Evolutionary conservation across 2,888 invertebrate genomes (phyloP).

Genomic region (Boloria selene): DNA sequence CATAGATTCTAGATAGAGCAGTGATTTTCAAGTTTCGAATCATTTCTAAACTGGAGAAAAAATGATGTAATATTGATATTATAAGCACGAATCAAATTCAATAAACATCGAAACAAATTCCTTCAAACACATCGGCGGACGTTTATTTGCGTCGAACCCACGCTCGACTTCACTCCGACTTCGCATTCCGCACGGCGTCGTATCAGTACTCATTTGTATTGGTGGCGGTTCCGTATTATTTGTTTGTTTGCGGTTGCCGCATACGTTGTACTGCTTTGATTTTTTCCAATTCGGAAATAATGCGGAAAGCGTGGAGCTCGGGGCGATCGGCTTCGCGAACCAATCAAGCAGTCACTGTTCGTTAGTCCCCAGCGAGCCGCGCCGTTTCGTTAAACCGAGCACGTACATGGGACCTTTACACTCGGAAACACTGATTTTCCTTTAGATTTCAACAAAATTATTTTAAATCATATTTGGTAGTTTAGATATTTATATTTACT

Average conservation of each 20-base stretch:
- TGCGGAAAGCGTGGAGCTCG: constrained; percentile 69
- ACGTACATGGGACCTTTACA: constrained; percentile 79
- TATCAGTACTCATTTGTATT: constrained; percentile 80
- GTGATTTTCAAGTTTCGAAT: background rate
- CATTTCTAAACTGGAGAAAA: background rate
- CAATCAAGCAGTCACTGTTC: constrained; percentile 70
- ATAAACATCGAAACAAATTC: constrained; percentile 79
- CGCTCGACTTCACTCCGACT: constrained; percentile 69
- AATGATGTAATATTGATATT: constrained; percentile 57
- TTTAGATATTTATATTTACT: background rate
- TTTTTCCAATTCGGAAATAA: constrained; percentile 80
- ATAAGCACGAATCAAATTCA: constrained; percentile 67
- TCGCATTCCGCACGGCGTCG: constrained; percentile 65
- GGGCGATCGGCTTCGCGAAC: constrained; percentile 64
- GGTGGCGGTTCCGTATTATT: constrained; percentile 76
- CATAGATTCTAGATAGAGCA: no score
- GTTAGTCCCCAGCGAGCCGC: constrained; percentile 62
- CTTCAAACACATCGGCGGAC: constrained; percentile 77
- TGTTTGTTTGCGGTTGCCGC: constrained; percentile 78
- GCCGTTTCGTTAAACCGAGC: constrained; percentile 72
- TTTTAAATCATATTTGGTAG: constrained; percentile 34
- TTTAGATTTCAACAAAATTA: constrained; percentile 62
- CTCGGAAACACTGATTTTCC: constrained; percentile 77
- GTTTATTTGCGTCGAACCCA: constrained; percentile 75
- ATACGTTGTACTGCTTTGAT: constrained; percentile 76